Conservation (phyloP, 2,888 invertebrate genomes). For the Diarsia dahlii region DNA sequence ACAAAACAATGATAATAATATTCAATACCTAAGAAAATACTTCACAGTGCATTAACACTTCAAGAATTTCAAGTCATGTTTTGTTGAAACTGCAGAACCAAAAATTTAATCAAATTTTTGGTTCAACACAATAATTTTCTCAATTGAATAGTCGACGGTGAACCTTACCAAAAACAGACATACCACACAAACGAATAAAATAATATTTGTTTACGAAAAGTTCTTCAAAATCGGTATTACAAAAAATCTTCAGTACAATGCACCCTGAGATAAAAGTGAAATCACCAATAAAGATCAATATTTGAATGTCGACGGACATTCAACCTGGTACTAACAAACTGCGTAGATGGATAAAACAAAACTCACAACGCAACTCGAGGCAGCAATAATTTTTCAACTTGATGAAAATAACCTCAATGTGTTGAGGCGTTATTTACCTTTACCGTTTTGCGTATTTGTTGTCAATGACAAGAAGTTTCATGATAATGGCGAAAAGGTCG, state of each 20-base stretch:
- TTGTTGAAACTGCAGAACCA: conserved; percentile 9
- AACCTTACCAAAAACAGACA: background rate
- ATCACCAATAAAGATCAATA: conserved; percentile 75
- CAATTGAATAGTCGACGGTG: background rate
- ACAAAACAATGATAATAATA: conserved; percentile 25
- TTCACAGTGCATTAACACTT: background rate
- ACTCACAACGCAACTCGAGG: conserved; percentile 19
- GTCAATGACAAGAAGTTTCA: conserved; percentile 68
- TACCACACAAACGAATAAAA: background rate
- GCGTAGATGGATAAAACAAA: conserved; percentile 58
- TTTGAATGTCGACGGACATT: conserved; percentile 75
- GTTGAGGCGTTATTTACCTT: conserved; percentile 55
- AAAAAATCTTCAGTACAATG: conserved; percentile 57
- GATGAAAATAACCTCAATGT: conserved; percentile 58
- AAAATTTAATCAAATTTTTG: background rate
- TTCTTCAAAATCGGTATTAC: conserved; percentile 16
- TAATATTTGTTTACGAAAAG: conserved; percentile 19
- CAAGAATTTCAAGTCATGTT: background rate
- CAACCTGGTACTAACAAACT: conserved; percentile 67
- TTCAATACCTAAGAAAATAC: background rate
- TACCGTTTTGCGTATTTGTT: conserved; percentile 58
- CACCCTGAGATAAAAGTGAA: conserved; percentile 76
- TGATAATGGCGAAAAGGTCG: conserved; percentile 72
- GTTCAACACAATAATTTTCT: background rate
- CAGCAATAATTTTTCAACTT: conserved; percentile 44